These are phyloP conservation scores for Drosophila paranaensis DNA, from an alignment of 2,888 invertebrate genomes.

Conservation along the genomic window DNA sequence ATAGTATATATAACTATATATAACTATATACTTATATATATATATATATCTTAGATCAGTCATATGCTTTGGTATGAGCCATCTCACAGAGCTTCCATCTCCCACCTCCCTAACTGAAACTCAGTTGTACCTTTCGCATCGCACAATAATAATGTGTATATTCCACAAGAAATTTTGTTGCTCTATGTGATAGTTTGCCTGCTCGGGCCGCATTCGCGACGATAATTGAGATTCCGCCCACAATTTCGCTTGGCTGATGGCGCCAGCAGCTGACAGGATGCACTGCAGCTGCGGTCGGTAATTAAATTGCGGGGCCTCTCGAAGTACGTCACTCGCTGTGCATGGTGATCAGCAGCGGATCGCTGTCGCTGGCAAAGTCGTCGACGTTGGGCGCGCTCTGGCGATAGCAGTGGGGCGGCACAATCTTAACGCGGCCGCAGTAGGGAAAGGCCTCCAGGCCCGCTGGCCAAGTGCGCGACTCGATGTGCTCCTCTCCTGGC, in stretches of 20 bases:
- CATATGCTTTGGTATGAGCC: no score
- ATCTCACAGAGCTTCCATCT: no score
- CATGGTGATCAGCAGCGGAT: constrained; percentile 57
- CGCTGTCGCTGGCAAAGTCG: constrained; percentile 43
- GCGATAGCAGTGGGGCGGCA: constrained; percentile 48
- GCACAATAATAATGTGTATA: neutral
- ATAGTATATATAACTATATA: no score
- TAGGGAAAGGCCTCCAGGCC: accelerated
- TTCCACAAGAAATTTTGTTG: constrained; percentile 1
- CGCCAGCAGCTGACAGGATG: constrained; percentile 36
- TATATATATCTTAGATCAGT: no score
- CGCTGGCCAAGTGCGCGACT: neutral
- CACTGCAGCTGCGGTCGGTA: constrained; percentile 22
- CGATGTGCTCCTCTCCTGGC: neutral
- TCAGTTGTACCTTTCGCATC: neutral
- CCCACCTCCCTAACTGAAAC: neutral
- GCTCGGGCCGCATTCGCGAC: neutral
- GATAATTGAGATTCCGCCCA: constrained; percentile 51
- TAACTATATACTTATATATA: no score
- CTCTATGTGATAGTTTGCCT: neutral
- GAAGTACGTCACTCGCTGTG: constrained; percentile 20
- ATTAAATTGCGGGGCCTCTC: constrained; percentile 38
- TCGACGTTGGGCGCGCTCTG: constrained; percentile 49
- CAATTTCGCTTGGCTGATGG: constrained; percentile 46
- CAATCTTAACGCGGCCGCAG: neutral